Evolutionary conservation across 64 coral and sea anemone genomes (phyloP), one percentile per base, ranked within the genome.

Genomic region (Montipora capricornis): DNA sequence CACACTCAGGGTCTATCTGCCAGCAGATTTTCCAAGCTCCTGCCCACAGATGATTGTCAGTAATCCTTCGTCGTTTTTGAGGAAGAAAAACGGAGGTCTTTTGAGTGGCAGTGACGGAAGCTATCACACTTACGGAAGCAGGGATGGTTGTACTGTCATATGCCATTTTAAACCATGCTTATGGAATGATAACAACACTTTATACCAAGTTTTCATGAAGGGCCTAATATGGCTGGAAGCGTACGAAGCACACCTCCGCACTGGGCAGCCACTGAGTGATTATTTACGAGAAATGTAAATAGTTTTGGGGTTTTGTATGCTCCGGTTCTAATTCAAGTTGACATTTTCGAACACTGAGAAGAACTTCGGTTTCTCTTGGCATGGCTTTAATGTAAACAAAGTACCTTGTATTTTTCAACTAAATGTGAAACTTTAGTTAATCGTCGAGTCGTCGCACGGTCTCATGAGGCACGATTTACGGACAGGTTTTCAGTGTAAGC

Each of bases 161-260:
- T 96, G 95, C 13, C 91, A 96, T 17, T 93, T 87, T 51, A 16
- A 0, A 5, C 80, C 77, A 9, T 26, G 1, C 1, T 69, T 69
- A 16, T 93, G 95, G 95, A 79, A 49, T 0, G 64, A 16, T 60
- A 47, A 89, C 12, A 84, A 78, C 16, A 93, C 91, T 10, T 14
- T 93, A 49, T 96, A 93, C 10, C 95, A 96, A 70, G 73, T 93
- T 8, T 90, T 96, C 11, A 93, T 96, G 91, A 93, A 96, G 46
- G 91, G 95, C 17, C 9, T 93, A 20, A 81, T 93, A 10, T 96
- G 95, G 91, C 19, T 96, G 44, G 95, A 96, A 12, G 94, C 94
- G 6, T 96, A 89, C n/a, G 94, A 96, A 20, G 83, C 84, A 44
- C 94, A 96, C 29, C 22, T 82, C 52, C 67, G 69, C 8, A 93